A percentile compares a stretch with the other conserved stretches of the same genome.
Evolutionary conservation across 1,140 invertebrate species (phyloP).

Genomic region (Myzus persicae): DNA sequence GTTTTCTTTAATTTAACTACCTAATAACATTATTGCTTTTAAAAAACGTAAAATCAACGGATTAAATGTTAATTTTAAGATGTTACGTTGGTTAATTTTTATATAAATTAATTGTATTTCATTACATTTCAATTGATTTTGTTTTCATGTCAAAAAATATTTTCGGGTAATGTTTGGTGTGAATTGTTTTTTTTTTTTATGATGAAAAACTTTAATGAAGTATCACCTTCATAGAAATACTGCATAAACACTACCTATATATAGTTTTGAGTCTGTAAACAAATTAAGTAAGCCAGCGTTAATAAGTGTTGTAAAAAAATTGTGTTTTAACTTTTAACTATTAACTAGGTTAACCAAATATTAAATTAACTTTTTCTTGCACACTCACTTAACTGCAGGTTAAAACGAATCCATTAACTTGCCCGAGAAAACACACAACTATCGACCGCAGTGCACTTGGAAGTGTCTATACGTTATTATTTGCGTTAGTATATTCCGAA

Average conservation of each 20-base stretch:
- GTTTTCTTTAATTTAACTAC: no score
- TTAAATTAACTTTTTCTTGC: background rate
- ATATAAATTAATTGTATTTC: no score
- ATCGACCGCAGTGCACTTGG: background rate
- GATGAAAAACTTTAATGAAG: background rate
- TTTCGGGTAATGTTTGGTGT: no score
- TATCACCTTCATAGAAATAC: background rate
- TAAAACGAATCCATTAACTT: background rate
- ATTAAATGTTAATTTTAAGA: no score
- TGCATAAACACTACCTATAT: background rate
- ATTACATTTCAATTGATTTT: no score
- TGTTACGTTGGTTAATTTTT: no score
- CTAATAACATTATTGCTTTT: no score
- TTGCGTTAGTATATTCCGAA: no score
- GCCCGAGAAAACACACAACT: background rate
- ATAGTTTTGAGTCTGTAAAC: background rate
- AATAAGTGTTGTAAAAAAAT: background rate
- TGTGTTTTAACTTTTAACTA: background rate
- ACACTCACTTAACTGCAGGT: background rate
- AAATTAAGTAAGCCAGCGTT: background rate
- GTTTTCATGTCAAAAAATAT: no score
- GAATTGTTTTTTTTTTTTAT: no score
- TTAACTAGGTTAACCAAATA: background rate
- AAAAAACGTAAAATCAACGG: no score
- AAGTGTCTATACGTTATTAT: no score